Percentiles rank a stretch among this genome's conserved stretches.
phyloP scores from a whole-genome alignment of 2,113 vertebrate species.

The Alethe castanea region DNA sequence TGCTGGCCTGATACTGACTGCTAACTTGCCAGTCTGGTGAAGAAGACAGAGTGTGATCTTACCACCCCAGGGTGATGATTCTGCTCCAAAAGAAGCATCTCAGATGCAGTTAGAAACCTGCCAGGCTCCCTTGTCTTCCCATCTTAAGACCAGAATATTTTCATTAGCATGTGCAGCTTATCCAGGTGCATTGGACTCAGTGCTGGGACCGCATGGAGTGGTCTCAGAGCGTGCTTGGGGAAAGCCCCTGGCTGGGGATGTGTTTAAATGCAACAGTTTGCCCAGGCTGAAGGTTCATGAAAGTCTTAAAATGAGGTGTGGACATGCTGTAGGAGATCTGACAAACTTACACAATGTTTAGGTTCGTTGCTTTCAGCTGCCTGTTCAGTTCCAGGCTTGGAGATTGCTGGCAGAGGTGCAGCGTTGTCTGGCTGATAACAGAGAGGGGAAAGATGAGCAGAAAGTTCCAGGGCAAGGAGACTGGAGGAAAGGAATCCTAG shows the following conservation, averaged over 20 bases:
- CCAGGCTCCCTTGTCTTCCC: not conserved
- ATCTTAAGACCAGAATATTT: not conserved
- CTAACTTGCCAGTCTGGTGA: not conserved
- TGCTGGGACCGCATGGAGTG: not conserved
- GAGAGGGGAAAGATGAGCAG: not conserved
- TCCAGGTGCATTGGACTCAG: not conserved
- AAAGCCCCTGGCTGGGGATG: not conserved
- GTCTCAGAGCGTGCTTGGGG: not conserved
- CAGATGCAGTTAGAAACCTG: not conserved
- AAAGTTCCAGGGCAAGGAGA: not conserved
- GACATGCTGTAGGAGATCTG: not conserved
- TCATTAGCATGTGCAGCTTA: not conserved
- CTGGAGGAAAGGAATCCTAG: not conserved
- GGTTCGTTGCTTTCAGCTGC: not conserved
- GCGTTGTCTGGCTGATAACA: not conserved
- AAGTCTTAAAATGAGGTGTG: not conserved
- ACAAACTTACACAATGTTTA: not conserved
- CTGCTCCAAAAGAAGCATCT: not conserved
- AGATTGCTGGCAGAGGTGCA: not conserved
- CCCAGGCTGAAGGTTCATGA: not conserved
- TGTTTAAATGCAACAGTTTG: not conserved
- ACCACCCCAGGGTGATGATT: accelerated
- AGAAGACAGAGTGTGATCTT: not conserved
- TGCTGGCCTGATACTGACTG: not conserved
- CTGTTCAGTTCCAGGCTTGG: not conserved